Conservation (phyloP, 2,797 vertebrate species). For the Esox masquinongy region DNA sequence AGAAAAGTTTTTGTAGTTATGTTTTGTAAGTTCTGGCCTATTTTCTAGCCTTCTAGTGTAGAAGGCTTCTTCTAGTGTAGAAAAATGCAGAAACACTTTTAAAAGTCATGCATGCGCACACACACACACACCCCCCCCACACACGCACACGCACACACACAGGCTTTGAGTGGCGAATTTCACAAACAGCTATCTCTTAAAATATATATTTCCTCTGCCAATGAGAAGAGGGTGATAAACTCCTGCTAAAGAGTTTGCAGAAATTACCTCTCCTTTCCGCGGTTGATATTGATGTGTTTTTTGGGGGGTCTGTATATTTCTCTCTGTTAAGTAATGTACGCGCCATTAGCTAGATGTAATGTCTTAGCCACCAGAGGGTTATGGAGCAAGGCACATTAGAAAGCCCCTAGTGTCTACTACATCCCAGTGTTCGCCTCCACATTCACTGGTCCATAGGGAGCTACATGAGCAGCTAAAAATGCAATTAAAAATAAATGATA, state of each 20-base stretch:
- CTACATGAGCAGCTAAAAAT: slow-evolving; percentile 31
- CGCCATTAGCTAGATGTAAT: slow-evolving; percentile 38
- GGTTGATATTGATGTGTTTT: slow-evolving; percentile 8
- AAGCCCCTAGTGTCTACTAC: not conserved
- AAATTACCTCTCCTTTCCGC: not conserved
- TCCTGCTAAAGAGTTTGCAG: not conserved
- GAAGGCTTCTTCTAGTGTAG: no score
- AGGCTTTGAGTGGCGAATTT: not conserved
- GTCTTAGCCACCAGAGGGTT: slow-evolving; percentile 32
- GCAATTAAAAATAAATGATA: slow-evolving; percentile 53
- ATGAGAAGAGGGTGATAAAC: not conserved
- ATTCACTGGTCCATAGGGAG: slow-evolving; percentile 34
- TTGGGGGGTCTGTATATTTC: slow-evolving; percentile 12
- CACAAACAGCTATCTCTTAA: not conserved
- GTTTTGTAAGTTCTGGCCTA: no score
- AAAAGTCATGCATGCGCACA: not conserved
- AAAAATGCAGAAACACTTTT: no score
- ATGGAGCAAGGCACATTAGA: slow-evolving; percentile 40
- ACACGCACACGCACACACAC: not conserved
- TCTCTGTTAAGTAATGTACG: slow-evolving; percentile 33
- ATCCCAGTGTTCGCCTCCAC: slow-evolving; percentile 9
- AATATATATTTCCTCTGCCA: not conserved
- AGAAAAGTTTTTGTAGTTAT: no score
- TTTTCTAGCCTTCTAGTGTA: no score
- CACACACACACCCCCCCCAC: not conserved